Evolutionary conservation across 1,140 invertebrate genomes (phyloP), one percentile per base, ranked within the genome.

Genomic region (Orchesella cincta): DNA sequence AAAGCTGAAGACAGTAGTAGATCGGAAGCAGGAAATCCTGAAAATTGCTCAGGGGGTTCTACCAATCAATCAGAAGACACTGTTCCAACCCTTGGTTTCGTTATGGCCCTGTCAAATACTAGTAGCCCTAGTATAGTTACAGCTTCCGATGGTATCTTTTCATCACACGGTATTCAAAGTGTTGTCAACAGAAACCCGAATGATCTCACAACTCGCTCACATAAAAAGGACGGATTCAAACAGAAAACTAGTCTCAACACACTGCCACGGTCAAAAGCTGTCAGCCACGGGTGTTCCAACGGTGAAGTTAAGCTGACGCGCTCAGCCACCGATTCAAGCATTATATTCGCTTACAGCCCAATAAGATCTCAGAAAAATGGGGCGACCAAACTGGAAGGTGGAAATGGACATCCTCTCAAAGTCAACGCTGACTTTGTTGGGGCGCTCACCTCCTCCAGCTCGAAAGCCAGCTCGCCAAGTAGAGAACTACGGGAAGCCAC

Each of bases 241-340:
- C n/a, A 46, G 70, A 39, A 73, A 73, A 39, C 23, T 81, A 79
- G 80, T 81, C 80, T 79, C 64, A 77, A 77, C 70, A 70, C 77
- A 81, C 78, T 79, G 76, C 80, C 80, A 29, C 29, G 62, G 35
- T 35, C 54, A 54, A 62, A 51, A 8, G 35, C 36, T 28, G 62
- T 75, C 28, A 39, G 73, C 29, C 23, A 70, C 20, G 57, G 36
- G 31, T 72, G 28, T 34, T 75, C 39, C 16, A 74, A 74, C 33
- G 39, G 26, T 73, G 34, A 33, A 52, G 29, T 28, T 52, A 14
- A 1, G 8, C 35, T 78, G 18, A 75, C 76, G 20, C 51, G 76
- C 28, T 78, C 79, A 35, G 76, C 74, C 28, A 80, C 79, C 0
- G 79, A 80, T 35, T 78, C 79, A 2, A 80, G 54, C 26, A 79